Evolutionary conservation across 2,113 vertebrate genomes (phyloP).

Genomic region (Columba livia): DNA sequence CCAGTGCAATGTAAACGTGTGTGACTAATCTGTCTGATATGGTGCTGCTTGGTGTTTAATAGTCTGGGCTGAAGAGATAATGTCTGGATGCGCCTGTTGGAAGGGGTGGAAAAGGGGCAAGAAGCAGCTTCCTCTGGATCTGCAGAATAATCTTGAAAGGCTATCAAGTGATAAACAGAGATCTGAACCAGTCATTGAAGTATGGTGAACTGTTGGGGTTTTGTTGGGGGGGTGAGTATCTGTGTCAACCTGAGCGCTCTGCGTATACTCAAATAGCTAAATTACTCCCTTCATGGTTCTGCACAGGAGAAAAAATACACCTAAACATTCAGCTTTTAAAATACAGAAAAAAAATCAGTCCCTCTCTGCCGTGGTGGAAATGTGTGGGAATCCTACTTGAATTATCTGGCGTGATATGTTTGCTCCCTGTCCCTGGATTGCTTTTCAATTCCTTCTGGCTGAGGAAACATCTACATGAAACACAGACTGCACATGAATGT

Average conservation of each 20-base stretch:
- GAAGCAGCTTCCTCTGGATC: not conserved
- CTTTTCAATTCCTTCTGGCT: not conserved
- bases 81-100: not conserved
- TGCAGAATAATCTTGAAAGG: not conserved
- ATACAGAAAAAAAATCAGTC: not conserved
- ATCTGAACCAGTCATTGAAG: not conserved
- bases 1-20: conserved; percentile 24
- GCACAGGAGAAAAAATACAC: not conserved
- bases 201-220: not conserved
- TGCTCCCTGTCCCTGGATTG: not conserved
- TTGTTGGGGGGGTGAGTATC: not conserved
- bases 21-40: conserved; percentile 27
- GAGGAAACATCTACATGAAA: not conserved
- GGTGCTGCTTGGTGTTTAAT: conserved; percentile 9
- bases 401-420: not conserved
- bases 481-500: not conserved
- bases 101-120: not conserved
- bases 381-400: not conserved
- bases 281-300: not conserved
- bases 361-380: not conserved
- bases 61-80: not conserved
- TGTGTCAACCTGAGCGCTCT: not conserved
- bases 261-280: not conserved
- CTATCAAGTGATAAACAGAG: not conserved
- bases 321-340: not conserved